Evolutionary conservation across 2,888 invertebrate species (phyloP).

Genomic region (Leptothorax acervorum): DNA sequence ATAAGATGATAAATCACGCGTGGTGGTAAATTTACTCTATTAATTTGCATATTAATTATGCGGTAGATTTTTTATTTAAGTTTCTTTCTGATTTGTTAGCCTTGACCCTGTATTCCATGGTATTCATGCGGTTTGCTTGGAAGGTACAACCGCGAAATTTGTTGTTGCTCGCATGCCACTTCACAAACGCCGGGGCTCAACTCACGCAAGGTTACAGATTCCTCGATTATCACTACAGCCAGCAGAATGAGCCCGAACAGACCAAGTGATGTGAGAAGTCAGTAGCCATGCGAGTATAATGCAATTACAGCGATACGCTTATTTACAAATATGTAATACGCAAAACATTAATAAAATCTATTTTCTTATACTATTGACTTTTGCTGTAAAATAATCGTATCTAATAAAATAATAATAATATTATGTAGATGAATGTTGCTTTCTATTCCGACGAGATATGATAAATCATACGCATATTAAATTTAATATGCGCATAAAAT

Average conservation of each 20-base stretch:
- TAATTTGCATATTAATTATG: background rate
- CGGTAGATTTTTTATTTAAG: background rate
- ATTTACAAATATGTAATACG: background rate
- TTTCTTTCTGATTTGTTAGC: constrained; percentile 72
- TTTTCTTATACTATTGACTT: background rate
- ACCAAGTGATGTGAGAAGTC: background rate
- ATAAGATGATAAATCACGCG: background rate
- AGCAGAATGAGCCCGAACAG: background rate
- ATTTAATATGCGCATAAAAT: background rate
- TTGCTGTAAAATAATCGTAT: background rate
- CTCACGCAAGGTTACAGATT: constrained; percentile 88
- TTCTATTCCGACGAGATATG: background rate
- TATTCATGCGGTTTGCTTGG: constrained; percentile 80
- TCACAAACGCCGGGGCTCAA: constrained; percentile 78
- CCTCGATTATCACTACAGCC: constrained; percentile 89
- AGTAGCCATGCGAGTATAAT: background rate
- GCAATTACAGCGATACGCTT: background rate
- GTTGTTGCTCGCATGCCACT: constrained; percentile 80
- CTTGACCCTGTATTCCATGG: constrained; percentile 78
- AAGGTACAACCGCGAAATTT: constrained; percentile 80
- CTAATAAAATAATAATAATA: background rate
- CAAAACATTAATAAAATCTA: constrained; percentile 6
- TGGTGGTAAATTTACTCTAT: background rate
- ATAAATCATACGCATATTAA: background rate
- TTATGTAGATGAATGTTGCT: background rate